Base-by-base conservation (phyloP, 2,888 invertebrate genomes). In the Meiosimyza decipiens region DNA sequence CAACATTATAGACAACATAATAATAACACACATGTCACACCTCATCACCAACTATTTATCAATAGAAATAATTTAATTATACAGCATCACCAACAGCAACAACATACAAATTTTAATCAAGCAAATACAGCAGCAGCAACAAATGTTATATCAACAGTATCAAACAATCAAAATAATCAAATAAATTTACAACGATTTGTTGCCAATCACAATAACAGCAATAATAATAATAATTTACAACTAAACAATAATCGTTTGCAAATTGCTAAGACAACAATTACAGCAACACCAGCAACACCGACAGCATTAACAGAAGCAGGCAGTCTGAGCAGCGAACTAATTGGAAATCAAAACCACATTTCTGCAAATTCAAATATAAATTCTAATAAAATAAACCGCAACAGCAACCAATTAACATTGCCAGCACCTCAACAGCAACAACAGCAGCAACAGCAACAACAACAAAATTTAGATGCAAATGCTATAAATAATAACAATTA, bases 231-330 rank as follows among this genome's bases (percentile, higher is more conserved):
- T 72, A 76, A 74, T 72, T 71, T 71, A 73, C 83, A 81, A 78
- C 78, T 82, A 78, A 83, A 82, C 80, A 82, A 82, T 76, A 82
- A 83, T 77, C 81, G 84, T 28, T 79, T 85, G 72, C 85, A 85
- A 82, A 83, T 84, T 77, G 83, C 83, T 71, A 85, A 85, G 79
- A 83, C 84, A 85, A 82, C 84, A 82, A 82, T 84, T 74, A 82
- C 83, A 80, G 82, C 86, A 82, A 82, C 71, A 73, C 33, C 73
- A 68, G 49, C 64, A 74, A 52, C 73, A 68, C 13, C 72, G 72
- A 77, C 78, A 74, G 78, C 77, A 71, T 74, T 74, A 71, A 73
- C 75, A 50, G 70, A 76, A 73, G 74, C 77, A 71, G 40, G 65
- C 22, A 70, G 64, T 59, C 51, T 66, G 63, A 74, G 59, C 55